A percentile compares a stretch with the other conserved stretches of the same genome.
These are phyloP conservation scores for Sebastes iracundus DNA, from an alignment of 2,797 vertebrate genomes.

Conservation along the genomic window DNA sequence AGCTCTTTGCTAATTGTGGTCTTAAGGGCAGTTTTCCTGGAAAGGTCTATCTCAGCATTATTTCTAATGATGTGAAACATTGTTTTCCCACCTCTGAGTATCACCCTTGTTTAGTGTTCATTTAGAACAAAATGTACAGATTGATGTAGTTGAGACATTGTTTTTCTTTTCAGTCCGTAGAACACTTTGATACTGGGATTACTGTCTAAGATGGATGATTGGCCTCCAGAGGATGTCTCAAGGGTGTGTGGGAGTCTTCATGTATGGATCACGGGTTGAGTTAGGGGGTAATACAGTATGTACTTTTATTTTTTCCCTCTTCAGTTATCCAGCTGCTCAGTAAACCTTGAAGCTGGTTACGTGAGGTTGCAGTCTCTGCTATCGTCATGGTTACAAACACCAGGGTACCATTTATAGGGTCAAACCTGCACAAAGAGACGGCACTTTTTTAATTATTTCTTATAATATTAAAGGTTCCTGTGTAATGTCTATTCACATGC, in stretches of 20 bases:
- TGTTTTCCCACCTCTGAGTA: not conserved
- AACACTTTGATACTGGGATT: constrained; percentile 5
- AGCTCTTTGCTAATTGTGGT: constrained; percentile 2
- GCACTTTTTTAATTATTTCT: not conserved
- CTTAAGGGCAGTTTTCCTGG: constrained; percentile 9
- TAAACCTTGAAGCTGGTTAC: not conserved
- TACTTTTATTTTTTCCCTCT: not conserved
- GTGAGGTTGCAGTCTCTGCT: not conserved
- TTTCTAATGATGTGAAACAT: constrained; percentile 33
- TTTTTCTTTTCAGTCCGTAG: not conserved
- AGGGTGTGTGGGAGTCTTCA: constrained; percentile 2
- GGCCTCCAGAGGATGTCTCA: not conserved
- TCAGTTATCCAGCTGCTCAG: not conserved
- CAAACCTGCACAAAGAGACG: not conserved
- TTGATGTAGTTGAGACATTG: not conserved
- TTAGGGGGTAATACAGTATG: not conserved
- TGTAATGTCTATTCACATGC: too few species aligned
- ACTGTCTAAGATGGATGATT: not conserved
- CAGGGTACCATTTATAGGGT: not conserved
- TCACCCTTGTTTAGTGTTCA: not conserved
- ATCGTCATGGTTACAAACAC: not conserved
- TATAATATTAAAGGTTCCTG: not conserved
- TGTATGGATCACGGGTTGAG: not conserved
- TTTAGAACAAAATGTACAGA: not conserved
- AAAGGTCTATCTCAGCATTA: constrained; percentile 6